A percentile compares a stretch with the other conserved stretches of the same genome.
phyloP scores from a whole-genome alignment of 2,888 invertebrate genomes.

The Aphodius granarius region DNA sequence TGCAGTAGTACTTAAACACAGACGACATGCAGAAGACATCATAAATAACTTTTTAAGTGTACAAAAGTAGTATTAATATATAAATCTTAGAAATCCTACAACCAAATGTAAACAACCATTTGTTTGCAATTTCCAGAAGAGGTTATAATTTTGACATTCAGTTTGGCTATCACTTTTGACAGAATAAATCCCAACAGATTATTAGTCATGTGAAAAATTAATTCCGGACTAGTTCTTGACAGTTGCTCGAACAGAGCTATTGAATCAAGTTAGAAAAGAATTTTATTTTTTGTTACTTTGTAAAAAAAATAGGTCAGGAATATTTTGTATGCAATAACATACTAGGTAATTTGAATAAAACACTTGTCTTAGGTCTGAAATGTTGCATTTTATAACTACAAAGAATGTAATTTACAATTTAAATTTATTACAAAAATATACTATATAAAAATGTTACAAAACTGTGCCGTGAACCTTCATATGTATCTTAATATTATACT shows the following conservation, averaged over 20 bases:
- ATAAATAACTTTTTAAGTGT: not conserved
- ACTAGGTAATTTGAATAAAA: too few relatives aligned
- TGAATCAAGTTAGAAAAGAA: too few relatives aligned
- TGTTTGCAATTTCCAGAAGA: not conserved
- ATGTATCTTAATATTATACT: conserved; percentile 4
- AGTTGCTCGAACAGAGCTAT: too few relatives aligned
- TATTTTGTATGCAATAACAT: too few relatives aligned
- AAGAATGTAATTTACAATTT: not conserved
- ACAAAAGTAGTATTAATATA: not conserved
- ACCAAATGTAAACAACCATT: not conserved
- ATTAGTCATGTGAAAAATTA: too few relatives aligned
- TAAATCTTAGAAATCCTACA: not conserved
- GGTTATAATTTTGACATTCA: not conserved
- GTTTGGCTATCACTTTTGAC: too few relatives aligned
- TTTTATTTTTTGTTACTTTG: too few relatives aligned
- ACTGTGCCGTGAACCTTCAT: conserved; percentile 6
- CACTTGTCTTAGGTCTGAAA: too few relatives aligned
- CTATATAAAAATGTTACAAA: not conserved
- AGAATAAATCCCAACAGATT: too few relatives aligned
- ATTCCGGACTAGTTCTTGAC: too few relatives aligned
- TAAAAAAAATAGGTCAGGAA: too few relatives aligned
- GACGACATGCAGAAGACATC: conserved; percentile 1
- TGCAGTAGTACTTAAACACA: not conserved
- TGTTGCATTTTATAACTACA: not conserved
- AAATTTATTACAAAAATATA: not conserved